phyloP scores from a whole-genome alignment of 2,113 vertebrate genomes.

The Macrotis lagotis region DNA sequence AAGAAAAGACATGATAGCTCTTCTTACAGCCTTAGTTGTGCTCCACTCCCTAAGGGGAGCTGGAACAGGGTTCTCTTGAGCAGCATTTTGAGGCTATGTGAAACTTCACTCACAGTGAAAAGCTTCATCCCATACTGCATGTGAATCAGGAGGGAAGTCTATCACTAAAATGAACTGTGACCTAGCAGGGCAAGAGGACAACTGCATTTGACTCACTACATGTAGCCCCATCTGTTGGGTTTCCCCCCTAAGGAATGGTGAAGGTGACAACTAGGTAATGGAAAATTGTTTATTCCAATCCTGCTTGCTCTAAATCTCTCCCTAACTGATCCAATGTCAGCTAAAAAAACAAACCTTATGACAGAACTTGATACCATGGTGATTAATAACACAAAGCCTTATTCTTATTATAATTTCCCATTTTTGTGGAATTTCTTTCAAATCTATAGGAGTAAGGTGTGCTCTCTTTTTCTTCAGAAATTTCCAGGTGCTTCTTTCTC shows the following conservation, averaged over 20 bases:
- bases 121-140: slow-evolving; percentile 38
- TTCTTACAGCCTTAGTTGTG: slow-evolving; percentile 13
- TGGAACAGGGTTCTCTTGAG: background rate
- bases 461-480: slow-evolving; percentile 57
- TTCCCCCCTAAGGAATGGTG: slow-evolving; percentile 44
- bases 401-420: slow-evolving; percentile 53
- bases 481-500: slow-evolving; percentile 77
- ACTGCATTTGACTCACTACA: slow-evolving; percentile 58
- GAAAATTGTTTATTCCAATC: slow-evolving; percentile 47
- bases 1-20: background rate
- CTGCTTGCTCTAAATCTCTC: slow-evolving; percentile 21
- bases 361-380: slow-evolving; percentile 59
- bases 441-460: background rate
- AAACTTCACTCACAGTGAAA: slow-evolving; percentile 65
- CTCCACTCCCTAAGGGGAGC: slow-evolving; percentile 40
- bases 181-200: slow-evolving; percentile 42
- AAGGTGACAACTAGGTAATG: slow-evolving; percentile 63
- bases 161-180: slow-evolving; percentile 10
- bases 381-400: slow-evolving; percentile 67
- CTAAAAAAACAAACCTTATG: background rate
- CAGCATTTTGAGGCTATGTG: slow-evolving; percentile 3
- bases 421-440: slow-evolving; percentile 52
- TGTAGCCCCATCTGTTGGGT: slow-evolving; percentile 51
- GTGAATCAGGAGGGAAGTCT: slow-evolving; percentile 62
- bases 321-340: slow-evolving; percentile 39